phyloP scores from a whole-genome alignment of 2,113 vertebrate genomes.

The Ptilonorhynchus violaceus region DNA sequence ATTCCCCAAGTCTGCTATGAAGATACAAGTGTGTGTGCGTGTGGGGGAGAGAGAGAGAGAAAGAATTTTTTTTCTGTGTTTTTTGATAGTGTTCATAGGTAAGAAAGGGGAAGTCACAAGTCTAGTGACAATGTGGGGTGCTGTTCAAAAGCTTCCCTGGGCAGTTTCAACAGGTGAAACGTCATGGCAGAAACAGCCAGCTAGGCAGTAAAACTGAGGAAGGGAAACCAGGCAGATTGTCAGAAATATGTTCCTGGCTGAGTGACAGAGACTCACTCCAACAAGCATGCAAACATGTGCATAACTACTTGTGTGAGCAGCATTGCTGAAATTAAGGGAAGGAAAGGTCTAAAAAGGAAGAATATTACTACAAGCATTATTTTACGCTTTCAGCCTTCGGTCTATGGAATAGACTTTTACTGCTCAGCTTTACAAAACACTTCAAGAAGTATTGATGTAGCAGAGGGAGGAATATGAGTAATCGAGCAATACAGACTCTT shows the following conservation, averaged over 20 bases:
- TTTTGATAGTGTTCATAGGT: not conserved
- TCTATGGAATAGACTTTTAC: not conserved
- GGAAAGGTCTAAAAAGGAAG: not conserved
- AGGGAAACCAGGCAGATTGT: not conserved
- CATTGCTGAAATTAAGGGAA: not conserved
- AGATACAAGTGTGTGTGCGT: not conserved
- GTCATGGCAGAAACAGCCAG: not conserved
- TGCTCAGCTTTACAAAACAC: not conserved
- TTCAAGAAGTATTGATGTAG: not conserved
- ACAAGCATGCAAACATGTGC: not conserved
- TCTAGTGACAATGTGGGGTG: not conserved
- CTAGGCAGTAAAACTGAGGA: not conserved
- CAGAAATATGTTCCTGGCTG: not conserved
- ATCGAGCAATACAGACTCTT: not conserved
- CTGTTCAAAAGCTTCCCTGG: not conserved
- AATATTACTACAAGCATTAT: not conserved
- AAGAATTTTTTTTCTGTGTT: not conserved
- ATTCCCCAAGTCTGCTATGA: not conserved
- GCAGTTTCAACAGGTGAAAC: not conserved
- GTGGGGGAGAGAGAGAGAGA: not conserved
- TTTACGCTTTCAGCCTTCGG: not conserved
- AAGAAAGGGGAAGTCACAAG: not conserved
- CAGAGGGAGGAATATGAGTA: constrained; percentile 5
- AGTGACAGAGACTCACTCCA: not conserved
- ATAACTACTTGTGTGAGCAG: not conserved